Conservation (phyloP, 2,888 invertebrate species). For the Plebejus anna region DNA sequence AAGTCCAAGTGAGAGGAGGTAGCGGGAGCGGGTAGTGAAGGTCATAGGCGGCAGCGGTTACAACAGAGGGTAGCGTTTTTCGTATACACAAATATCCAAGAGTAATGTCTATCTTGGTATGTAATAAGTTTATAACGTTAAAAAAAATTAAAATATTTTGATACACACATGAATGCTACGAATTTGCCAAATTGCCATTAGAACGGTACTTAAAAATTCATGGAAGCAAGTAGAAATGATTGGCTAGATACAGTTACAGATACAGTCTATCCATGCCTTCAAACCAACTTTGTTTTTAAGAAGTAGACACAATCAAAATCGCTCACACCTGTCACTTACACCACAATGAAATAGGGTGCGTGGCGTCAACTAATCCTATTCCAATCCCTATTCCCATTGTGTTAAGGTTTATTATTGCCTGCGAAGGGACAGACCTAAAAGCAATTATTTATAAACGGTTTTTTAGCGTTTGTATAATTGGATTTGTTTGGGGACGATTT, state of each 20-base stretch:
- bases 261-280: too few relatives aligned
- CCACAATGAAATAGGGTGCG: slow-evolving; percentile 31
- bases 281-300: too few relatives aligned
- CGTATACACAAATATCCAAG: neutral
- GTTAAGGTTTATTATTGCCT: slow-evolving; percentile 18
- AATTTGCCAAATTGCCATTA: too few relatives aligned
- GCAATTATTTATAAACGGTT: slow-evolving; percentile 7
- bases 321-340: slow-evolving; percentile 37
- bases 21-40: neutral
- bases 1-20: neutral
- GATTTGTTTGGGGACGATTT: slow-evolving; percentile 2
- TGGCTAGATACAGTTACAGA: too few relatives aligned
- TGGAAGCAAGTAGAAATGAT: too few relatives aligned
- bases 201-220: too few relatives aligned
- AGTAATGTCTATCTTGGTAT: too few relatives aligned
- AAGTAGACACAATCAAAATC: slow-evolving; percentile 36
- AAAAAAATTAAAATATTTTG: too few relatives aligned
- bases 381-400: neutral
- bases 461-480: slow-evolving; percentile 14
- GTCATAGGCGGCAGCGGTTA: slow-evolving; percentile 41
- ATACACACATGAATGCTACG: too few relatives aligned
- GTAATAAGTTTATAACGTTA: neutral
- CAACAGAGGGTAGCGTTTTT: neutral
- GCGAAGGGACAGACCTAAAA: neutral
- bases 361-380: neutral